Evolutionary conservation across 2,888 invertebrate species (phyloP).

Genomic region (Eulithis testata): DNA sequence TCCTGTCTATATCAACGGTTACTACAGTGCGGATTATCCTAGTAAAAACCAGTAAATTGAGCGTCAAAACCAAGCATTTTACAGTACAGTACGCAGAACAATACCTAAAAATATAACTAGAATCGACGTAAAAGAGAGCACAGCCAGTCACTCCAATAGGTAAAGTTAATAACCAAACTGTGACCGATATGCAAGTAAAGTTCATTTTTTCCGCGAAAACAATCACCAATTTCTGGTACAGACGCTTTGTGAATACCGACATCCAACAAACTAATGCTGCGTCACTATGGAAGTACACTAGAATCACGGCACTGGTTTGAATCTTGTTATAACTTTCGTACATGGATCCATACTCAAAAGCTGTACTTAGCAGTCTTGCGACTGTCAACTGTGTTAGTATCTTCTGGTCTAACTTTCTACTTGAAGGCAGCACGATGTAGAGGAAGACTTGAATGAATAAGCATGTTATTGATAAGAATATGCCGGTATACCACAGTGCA

Average conservation of each 20-base stretch:
- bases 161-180: constrained; percentile 17
- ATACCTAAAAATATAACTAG: constrained; percentile 19
- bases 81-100: constrained; percentile 25
- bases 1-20: constrained; percentile 9
- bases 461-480: constrained; percentile 16
- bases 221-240: constrained; percentile 20
- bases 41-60: constrained; percentile 22
- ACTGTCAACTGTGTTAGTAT: constrained; percentile 24
- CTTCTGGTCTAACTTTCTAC: constrained; percentile 21
- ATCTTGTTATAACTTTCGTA: constrained; percentile 14
- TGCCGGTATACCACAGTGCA: constrained; percentile 18
- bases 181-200: constrained; percentile 9
- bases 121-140: not conserved
- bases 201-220: constrained; percentile 22
- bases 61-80: constrained; percentile 17
- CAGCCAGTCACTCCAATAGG: constrained; percentile 12
- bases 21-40: constrained; percentile 18
- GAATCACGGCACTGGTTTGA: constrained; percentile 4
- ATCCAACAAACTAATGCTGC: constrained; percentile 26
- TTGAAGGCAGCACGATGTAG: constrained; percentile 20
- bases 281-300: constrained; percentile 22
- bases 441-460: constrained; percentile 15
- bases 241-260: constrained; percentile 20
- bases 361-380: constrained; percentile 20
- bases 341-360: constrained; percentile 23